Conservation (phyloP, 2,113 vertebrate species). For the Australoheros scitulus region DNA sequence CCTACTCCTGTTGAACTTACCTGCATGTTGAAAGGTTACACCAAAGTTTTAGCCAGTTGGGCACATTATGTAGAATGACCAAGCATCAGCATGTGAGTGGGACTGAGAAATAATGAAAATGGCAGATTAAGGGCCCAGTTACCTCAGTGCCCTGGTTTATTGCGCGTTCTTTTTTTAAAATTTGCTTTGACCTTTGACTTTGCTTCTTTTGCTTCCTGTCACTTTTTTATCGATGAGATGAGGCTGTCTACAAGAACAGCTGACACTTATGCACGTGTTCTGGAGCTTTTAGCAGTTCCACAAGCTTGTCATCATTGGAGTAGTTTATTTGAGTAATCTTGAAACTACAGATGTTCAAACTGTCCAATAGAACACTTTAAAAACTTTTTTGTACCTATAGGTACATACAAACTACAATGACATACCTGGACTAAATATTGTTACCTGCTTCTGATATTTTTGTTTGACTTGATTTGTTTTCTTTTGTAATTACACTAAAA, state of each 20-base stretch:
- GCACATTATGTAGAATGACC: background rate
- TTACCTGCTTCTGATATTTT: no score
- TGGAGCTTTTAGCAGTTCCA: background rate
- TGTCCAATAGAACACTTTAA: background rate
- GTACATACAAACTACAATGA: no score
- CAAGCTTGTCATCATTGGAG: background rate
- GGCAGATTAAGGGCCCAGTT: background rate
- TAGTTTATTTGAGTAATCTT: background rate
- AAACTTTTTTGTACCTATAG: background rate
- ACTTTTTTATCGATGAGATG: background rate
- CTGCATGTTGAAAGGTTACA: background rate
- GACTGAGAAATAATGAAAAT: background rate
- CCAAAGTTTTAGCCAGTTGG: background rate
- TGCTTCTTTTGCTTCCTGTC: background rate
- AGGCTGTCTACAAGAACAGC: no score
- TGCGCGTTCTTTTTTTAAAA: background rate
- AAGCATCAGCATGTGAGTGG: background rate
- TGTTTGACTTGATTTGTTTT: no score
- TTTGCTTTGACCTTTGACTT: background rate
- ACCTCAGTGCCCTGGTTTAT: background rate
- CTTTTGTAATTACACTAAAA: background rate
- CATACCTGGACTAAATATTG: no score
- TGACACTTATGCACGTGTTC: background rate
- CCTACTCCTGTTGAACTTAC: background rate
- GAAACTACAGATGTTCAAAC: background rate